Percentiles rank a stretch among this genome's conserved stretches.
phyloP scores from a whole-genome alignment of 35 echinoderm and acorn worm species.

The Ophioderma brevispina region DNA sequence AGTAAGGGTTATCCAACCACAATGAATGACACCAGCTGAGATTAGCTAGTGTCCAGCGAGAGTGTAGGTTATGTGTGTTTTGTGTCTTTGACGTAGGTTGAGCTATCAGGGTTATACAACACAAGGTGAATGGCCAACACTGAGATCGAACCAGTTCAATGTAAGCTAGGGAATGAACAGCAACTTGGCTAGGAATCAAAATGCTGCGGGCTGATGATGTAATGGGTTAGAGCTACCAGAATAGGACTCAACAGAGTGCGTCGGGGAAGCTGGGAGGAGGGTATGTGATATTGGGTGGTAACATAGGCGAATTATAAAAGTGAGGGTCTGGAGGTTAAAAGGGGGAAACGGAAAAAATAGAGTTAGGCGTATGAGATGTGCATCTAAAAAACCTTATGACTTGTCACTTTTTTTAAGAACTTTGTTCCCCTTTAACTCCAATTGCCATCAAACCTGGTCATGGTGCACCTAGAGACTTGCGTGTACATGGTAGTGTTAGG shows the following conservation, averaged over 20 bases:
- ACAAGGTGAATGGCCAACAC: conserved; percentile 49
- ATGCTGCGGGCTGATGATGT: too few relatives aligned
- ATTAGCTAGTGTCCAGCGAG: conserved; percentile 1
- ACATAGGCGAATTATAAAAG: neutral
- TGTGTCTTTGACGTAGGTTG: conserved; percentile 32
- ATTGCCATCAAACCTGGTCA: too few relatives aligned
- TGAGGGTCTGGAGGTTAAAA: too few relatives aligned
- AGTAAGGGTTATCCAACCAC: too few relatives aligned
- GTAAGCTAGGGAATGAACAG: neutral
- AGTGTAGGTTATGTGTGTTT: neutral
- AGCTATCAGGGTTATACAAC: conserved; percentile 67
- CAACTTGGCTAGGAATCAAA: neutral
- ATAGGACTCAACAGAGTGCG: neutral
- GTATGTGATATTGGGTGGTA: neutral
- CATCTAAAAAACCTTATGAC: too few relatives aligned
- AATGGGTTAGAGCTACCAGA: neutral
- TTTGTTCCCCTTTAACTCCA: too few relatives aligned
- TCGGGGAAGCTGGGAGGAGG: neutral
- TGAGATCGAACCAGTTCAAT: neutral
- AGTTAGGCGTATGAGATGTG: too few relatives aligned
- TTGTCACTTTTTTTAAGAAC: too few relatives aligned
- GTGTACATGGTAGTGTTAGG: too few relatives aligned
- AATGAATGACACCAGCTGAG: too few relatives aligned
- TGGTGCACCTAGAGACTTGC: too few relatives aligned
- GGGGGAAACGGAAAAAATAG: too few relatives aligned